Conservation (phyloP, 2,113 vertebrate genomes). For the cat (Felis catus) region F.catus_Fca126_mat1.0 CM031424.1:65056501-65057000, state of each 20-base stretch:
- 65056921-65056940: background rate
- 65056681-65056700: background rate
- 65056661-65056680: background rate
- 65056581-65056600: background rate
- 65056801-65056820: background rate
- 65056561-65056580: background rate
- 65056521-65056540: background rate
- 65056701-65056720: background rate
- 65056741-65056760: background rate
- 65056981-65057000: background rate
- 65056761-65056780: background rate
- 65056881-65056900: background rate
- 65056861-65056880: background rate
- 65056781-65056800: background rate
- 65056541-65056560: background rate
- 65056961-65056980: background rate
- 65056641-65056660: background rate
- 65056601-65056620: background rate
- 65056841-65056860: background rate
- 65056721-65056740: background rate
- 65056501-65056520: conserved; percentile 34
- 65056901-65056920: background rate
- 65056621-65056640: background rate
- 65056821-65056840: background rate
- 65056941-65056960: background rate